Evolutionary conservation across 1,140 invertebrate species (phyloP).

Genomic region (Pseudomyrmex concolor): DNA sequence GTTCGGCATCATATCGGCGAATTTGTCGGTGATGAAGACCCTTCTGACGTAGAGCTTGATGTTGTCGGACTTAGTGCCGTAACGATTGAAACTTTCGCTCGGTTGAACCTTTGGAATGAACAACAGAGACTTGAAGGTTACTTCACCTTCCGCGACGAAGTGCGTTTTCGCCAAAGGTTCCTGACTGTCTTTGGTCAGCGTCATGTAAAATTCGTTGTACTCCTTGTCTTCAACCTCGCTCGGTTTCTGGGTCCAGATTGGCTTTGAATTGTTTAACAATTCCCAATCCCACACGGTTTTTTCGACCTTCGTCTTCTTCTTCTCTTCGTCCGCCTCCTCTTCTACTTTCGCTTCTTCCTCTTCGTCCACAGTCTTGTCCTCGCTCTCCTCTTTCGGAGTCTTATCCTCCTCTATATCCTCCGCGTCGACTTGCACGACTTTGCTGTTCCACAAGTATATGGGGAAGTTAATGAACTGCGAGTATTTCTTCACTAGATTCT

Average conservation of each 20-base stretch:
- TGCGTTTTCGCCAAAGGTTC: constrained; percentile 96
- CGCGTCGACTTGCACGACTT: constrained; percentile 95
- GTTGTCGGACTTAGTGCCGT: constrained; percentile 97
- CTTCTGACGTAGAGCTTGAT: constrained; percentile 98
- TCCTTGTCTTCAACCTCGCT: constrained; percentile 94
- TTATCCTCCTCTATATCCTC: constrained; percentile 86
- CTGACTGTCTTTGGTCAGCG: constrained; percentile 95
- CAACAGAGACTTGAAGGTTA: constrained; percentile 98
- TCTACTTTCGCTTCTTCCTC: constrained; percentile 87
- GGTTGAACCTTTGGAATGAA: constrained; percentile 96
- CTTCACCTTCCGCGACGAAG: constrained; percentile 99
- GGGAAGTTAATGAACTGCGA: constrained; percentile 99
- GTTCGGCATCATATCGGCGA: constrained; percentile 99
- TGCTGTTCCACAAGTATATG: constrained; percentile 98
- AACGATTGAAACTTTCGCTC: constrained; percentile 96
- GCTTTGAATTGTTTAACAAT: constrained; percentile 97
- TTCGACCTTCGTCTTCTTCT: constrained; percentile 94
- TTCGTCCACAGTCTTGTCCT: constrained; percentile 88
- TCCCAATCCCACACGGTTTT: constrained; percentile 99
- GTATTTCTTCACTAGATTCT: constrained; percentile 97
- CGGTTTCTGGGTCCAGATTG: constrained; percentile 98
- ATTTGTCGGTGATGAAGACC: constrained; percentile 99
- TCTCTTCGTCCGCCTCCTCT: constrained; percentile 87
- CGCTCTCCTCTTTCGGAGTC: constrained; percentile 84
- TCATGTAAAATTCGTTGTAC: constrained; percentile 97